Conservation (phyloP, 2,113 vertebrate species). For the Brachirus orientalis region DNA sequence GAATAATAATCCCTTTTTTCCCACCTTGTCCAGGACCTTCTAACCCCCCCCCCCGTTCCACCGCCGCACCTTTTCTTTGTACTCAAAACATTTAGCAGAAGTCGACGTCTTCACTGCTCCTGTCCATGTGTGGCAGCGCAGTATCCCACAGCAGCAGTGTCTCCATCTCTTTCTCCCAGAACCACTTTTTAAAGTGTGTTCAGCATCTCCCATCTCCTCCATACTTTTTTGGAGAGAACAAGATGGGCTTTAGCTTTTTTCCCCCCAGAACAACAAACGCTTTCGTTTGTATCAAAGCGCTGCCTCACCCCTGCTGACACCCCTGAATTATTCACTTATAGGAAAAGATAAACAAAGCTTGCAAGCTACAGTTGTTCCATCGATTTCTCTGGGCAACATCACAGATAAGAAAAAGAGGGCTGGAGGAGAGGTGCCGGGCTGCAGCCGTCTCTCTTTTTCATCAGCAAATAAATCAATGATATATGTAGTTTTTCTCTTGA, state of each 20-base stretch:
- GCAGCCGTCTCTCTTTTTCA: slow-evolving; percentile 35
- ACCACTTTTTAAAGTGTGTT: slow-evolving; percentile 28
- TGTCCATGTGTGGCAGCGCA: not conserved
- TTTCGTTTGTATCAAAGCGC: slow-evolving; percentile 66
- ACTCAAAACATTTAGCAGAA: too few relatives aligned
- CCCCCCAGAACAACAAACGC: slow-evolving; percentile 52
- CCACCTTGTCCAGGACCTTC: too few relatives aligned
- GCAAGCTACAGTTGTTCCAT: slow-evolving; percentile 72
- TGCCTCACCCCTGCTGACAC: slow-evolving; percentile 57
- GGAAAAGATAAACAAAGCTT: slow-evolving; percentile 70
- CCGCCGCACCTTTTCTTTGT: slow-evolving; percentile 7
- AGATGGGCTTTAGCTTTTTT: slow-evolving; percentile 6
- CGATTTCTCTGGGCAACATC: slow-evolving; percentile 74
- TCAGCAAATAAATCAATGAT: slow-evolving; percentile 71
- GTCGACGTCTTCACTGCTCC: too few relatives aligned
- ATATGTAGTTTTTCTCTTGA: slow-evolving; percentile 57
- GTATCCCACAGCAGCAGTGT: slow-evolving; percentile 34
- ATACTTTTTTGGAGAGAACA: not conserved
- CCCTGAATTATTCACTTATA: slow-evolving; percentile 75
- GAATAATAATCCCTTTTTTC: too few relatives aligned
- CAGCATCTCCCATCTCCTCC: slow-evolving; percentile 30
- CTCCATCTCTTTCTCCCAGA: slow-evolving; percentile 33
- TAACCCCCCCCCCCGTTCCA: too few relatives aligned
- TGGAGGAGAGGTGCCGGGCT: slow-evolving; percentile 52
- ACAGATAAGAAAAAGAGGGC: slow-evolving; percentile 69